Evolutionary conservation across 2,888 invertebrate species (phyloP), one percentile per base, ranked within the genome.

Genomic region (Boloria selene): DNA sequence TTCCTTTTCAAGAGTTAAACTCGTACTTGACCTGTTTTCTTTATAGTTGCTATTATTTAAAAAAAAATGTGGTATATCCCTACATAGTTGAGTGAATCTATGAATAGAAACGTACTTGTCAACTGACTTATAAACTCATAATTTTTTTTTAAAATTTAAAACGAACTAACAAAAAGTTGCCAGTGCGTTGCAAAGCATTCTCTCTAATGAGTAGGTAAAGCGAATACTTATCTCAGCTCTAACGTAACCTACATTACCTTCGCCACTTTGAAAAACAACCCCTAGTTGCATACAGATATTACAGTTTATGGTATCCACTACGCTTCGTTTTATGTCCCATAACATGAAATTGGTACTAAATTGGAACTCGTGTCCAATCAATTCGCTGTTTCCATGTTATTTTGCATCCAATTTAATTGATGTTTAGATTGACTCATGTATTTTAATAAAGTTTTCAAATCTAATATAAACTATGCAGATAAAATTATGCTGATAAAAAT

Each of bases 191-290:
- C 60, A 64, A 64, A 56, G 56, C 56, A 55, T 59, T 58, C 61
- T 49, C 64, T 64, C 55, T 64, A 68, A 68, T 61, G 64, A 68
- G 56, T 68, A 68, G 51, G 61, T 64, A 53, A 61, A 56, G 54
- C 50, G 58, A 64, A 47, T 52, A 58, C 67, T 50, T 56, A 61
- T 68, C 61, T 58, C 65, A 17, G 44, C 52, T 61, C 51, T 65
- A 63, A 67, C 44, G 52, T 59, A 64, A 59, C 64, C 64, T 64
- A 64, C 58, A 64, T 64, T 64, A 59, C 52, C 59, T 59, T 31
- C 45, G 18, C 58, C 50, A 59, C 64, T 64, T 64, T 64, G 60
- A 49, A 63, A 56, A 51, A 60, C 45, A 67, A 49, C 53, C 42
- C 49, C 52, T 58, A 67, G 55, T 51, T 55, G 16, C 47, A 52